Conservation (phyloP, 2,113 vertebrate genomes). For the Petrocephalus microphthalmus region DNA sequence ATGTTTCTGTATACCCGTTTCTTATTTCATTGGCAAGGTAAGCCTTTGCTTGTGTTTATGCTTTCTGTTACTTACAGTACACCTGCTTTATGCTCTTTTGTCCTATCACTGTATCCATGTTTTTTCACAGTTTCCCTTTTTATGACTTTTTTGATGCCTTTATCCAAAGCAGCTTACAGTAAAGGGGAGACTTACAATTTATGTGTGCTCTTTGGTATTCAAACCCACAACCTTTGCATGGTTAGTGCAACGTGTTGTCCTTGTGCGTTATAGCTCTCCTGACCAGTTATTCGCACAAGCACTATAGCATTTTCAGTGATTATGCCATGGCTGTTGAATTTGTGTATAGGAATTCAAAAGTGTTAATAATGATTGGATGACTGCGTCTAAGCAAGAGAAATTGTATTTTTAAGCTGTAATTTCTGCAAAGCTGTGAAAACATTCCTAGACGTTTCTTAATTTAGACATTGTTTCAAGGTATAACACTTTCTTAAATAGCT, state of each 20-base stretch:
- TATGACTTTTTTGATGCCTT: background rate
- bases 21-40: background rate
- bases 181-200: background rate
- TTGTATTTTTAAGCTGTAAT: background rate
- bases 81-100: background rate
- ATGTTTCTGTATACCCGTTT: background rate
- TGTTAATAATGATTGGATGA: background rate
- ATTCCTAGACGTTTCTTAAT: background rate
- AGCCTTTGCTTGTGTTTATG: background rate
- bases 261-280: too few relatives aligned
- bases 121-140: background rate
- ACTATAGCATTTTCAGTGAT: background rate
- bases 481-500: background rate
- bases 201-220: background rate
- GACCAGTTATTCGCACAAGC: too few relatives aligned
- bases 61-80: background rate
- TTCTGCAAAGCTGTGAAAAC: background rate
- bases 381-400: background rate
- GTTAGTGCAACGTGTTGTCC: background rate
- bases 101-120: background rate
- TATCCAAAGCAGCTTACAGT: background rate
- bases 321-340: background rate
- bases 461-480: background rate
- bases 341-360: background rate
- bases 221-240: background rate